Base-by-base conservation (phyloP, 2,113 vertebrate genomes). In the Neomonachus schauinslandi region DNA sequence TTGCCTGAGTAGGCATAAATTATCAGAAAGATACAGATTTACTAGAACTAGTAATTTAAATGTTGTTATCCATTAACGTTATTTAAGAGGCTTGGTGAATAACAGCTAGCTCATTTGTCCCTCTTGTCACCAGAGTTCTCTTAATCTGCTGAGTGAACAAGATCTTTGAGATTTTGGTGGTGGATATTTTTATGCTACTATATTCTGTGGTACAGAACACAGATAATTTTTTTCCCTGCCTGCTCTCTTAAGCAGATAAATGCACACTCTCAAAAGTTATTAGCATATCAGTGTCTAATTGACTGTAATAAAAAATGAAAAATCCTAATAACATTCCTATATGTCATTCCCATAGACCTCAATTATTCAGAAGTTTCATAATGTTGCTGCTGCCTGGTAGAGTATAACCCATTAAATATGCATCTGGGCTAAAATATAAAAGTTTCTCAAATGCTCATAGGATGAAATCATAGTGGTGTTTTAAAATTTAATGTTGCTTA, bases 281-380 rank as follows among this genome's bases (percentile, higher is more conserved):
- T 98, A 98, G 97, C 95, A 94, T 95, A 96, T 98, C 91, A 81
- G 65, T 97, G 59, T 97, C 81, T 98, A 98, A 98, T 98, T 97
- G 93, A 91, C 95, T 98, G 31, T 94, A 98, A 98, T 98, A 98
- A 85, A 98, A 98, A 98, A 98, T 95, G 96, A 98, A 96, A 98
- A 98, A 97, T 93, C 95, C 88, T 97, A 97, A 95, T 97, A 98
- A 96, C 77, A 59, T 91, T 97, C 12, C 96, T 98, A 76, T 97
- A 95, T 97, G 97, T 88, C 98, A 93, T 98, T 98, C 91, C 80
- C 39, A 24, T 59, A 95, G 86, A 55, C 94, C 97, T 98, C 98
- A 88, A 97, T 98, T 98, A 98, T 97, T 97, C 90, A 97, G 76
- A 81, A 95, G 61, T 95, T 97, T 97, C 90, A 93, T 97, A 86